These are phyloP conservation scores for Eilema caniola DNA, from an alignment of 2,888 invertebrate species.

Conservation along the genomic window DNA sequence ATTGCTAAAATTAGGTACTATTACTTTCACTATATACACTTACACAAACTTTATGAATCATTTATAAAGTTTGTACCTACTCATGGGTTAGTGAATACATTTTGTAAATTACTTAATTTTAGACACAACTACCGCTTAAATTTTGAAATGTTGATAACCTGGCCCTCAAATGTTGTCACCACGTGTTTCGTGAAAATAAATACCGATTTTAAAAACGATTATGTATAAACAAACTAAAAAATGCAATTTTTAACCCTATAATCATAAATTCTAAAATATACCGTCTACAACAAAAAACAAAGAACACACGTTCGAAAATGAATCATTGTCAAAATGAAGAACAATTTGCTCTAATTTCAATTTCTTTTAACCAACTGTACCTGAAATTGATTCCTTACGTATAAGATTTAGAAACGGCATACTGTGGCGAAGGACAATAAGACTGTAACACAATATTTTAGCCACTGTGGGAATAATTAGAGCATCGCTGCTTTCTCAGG, in stretches of 20 bases:
- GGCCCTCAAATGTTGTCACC: too few relatives aligned
- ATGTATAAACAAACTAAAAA: not conserved
- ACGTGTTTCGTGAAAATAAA: too few relatives aligned
- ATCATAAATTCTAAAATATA: not conserved
- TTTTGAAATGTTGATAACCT: too few relatives aligned
- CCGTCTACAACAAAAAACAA: not conserved
- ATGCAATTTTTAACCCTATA: not conserved
- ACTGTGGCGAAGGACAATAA: slow-evolving; percentile 67
- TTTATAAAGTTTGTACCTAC: not conserved
- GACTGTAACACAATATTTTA: slow-evolving; percentile 67
- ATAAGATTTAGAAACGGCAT: slow-evolving; percentile 80
- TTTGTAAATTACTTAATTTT: not conserved
- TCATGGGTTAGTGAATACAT: not conserved
- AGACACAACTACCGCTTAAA: too few relatives aligned
- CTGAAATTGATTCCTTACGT: slow-evolving; percentile 71
- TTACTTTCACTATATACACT: too few relatives aligned
- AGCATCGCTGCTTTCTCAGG: slow-evolving; percentile 69
- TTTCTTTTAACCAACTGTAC: slow-evolving; percentile 58
- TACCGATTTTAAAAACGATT: too few relatives aligned
- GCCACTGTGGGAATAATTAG: slow-evolving; percentile 73
- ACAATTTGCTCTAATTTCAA: not conserved
- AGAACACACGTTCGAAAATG: not conserved
- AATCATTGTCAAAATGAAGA: not conserved
- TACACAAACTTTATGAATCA: too few relatives aligned
- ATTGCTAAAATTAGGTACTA: not conserved